Evolutionary conservation across 2,113 vertebrate species (phyloP).

Genomic region (Mormyrus iriodes): DNA sequence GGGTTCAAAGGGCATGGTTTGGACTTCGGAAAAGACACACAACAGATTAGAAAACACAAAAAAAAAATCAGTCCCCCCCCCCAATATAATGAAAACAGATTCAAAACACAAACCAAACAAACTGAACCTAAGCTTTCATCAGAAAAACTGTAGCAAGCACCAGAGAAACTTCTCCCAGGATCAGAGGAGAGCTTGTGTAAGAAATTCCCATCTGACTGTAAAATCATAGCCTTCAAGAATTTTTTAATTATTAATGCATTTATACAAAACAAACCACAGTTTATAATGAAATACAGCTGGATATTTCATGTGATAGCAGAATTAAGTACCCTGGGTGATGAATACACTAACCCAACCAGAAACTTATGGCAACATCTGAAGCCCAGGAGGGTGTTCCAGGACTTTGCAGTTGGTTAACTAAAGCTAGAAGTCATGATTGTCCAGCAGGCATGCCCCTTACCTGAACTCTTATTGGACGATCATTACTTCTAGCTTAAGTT

Average conservation of each 20-base stretch:
- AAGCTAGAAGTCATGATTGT: background rate
- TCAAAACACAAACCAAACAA: background rate
- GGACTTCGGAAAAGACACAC: background rate
- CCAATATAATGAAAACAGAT: background rate
- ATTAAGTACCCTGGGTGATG: background rate
- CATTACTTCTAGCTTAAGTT: background rate
- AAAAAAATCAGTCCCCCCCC: background rate
- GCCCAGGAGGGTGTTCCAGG: background rate
- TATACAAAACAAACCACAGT: background rate
- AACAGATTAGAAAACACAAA: background rate
- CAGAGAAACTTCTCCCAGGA: background rate
- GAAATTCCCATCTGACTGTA: background rate
- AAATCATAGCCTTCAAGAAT: background rate
- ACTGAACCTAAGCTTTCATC: background rate
- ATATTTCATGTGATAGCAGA: background rate
- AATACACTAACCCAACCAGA: background rate
- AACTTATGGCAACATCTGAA: background rate
- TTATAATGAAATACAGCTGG: background rate
- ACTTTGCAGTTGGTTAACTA: background rate
- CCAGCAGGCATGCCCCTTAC: background rate
- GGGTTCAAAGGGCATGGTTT: background rate
- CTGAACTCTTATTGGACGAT: background rate
- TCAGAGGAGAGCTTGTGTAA: background rate
- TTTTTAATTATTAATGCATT: background rate
- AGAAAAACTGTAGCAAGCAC: background rate